Evolutionary conservation across 2,797 vertebrate species (phyloP).

Genomic region (Argyrosomus regius): DNA sequence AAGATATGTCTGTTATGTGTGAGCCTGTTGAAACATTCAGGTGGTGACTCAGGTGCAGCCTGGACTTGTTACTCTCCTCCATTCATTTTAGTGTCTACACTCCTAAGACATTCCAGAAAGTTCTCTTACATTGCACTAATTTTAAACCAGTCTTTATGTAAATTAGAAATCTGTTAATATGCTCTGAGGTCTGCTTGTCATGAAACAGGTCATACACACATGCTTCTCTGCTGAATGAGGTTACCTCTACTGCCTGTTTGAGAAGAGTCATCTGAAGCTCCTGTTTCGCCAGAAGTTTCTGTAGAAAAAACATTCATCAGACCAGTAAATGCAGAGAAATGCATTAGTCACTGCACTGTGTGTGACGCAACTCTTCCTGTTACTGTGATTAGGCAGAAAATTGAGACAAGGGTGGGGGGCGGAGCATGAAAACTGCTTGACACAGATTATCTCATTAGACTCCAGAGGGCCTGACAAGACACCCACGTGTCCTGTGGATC

Average conservation of each 20-base stretch:
- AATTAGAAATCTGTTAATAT: background rate
- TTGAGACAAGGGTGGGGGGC: background rate
- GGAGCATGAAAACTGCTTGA: background rate
- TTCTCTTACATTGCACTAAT: background rate
- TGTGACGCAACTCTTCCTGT: background rate
- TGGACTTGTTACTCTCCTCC: background rate
- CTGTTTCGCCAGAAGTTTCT: conserved; percentile 95
- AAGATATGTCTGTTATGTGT: background rate
- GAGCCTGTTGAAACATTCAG: no score
- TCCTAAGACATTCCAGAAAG: background rate
- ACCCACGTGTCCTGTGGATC: background rate
- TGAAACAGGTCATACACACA: background rate
- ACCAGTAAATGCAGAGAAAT: conserved; percentile 12
- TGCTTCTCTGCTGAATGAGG: background rate
- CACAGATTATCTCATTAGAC: background rate
- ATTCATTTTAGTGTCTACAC: background rate
- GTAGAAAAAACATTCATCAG: conserved; percentile 30
- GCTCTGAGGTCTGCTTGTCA: no score
- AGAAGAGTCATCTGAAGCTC: conserved; percentile 95
- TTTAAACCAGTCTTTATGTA: background rate
- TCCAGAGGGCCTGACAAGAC: background rate
- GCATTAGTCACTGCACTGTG: conserved; percentile 10
- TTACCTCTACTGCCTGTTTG: conserved; percentile 97
- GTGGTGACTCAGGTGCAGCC: no score
- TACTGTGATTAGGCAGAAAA: conserved; percentile 3